These are phyloP conservation scores for Nanorana parkeri DNA, from an alignment of 2,113 vertebrate genomes.

Conservation along the genomic window DNA sequence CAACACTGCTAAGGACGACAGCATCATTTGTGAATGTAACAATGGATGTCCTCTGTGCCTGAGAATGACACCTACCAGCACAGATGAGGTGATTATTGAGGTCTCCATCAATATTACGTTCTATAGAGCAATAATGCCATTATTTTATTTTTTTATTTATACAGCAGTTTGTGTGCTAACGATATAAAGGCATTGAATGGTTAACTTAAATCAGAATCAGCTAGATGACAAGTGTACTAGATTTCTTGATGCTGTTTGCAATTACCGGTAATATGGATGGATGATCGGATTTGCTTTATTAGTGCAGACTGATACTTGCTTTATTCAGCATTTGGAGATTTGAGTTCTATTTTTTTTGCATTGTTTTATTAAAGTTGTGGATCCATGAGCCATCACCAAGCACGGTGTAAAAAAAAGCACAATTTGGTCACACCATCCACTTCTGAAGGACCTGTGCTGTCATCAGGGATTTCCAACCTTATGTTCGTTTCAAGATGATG, in stretches of 20 bases:
- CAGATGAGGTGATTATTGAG: conserved; percentile 46
- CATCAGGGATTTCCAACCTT: conserved; percentile 6
- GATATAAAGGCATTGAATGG: neutral
- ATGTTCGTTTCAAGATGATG: neutral
- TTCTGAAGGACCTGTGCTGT: neutral
- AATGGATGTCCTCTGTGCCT: conserved; percentile 42
- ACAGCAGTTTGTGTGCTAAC: neutral
- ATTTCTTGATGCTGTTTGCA: neutral
- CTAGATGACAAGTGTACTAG: neutral
- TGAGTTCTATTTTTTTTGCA: conserved; percentile 6
- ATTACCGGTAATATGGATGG: conserved; percentile 6
- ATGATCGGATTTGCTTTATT: neutral
- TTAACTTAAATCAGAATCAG: neutral
- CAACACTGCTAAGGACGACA: neutral
- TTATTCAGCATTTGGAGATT: neutral
- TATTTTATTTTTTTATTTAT: neutral
- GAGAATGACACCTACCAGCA: conserved; percentile 38
- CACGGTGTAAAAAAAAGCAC: conserved; percentile 31
- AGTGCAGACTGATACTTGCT: neutral
- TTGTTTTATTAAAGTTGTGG: conserved; percentile 20
- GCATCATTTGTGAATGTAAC: conserved; percentile 45
- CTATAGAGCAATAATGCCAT: conserved; percentile 20
- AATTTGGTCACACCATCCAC: conserved; percentile 3
- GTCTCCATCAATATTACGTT: conserved; percentile 14
- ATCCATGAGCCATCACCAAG: conserved; percentile 12